Evolutionary conservation across 1,140 invertebrate species (phyloP).

Genomic region (Drosophila azteca): DNA sequence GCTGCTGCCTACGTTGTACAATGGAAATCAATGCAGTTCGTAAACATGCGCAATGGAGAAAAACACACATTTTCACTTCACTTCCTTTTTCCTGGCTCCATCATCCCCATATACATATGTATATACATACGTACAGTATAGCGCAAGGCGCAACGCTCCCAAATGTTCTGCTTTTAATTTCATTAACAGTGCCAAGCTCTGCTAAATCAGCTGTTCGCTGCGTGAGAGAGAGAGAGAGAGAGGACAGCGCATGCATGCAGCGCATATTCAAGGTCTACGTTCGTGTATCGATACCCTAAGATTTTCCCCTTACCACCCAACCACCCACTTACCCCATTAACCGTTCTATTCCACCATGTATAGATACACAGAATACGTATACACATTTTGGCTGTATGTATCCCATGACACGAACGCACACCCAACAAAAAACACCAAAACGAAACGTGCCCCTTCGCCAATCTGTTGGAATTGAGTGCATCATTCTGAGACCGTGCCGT

Average conservation of each 20-base stretch:
- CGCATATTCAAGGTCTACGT: slow-evolving; percentile 75
- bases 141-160: slow-evolving; percentile 8
- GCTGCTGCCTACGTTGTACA: neutral
- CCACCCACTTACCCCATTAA: neutral
- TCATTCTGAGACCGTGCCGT: too few species aligned
- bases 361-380: slow-evolving; percentile 20
- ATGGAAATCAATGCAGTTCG: slow-evolving; percentile 34
- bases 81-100: slow-evolving; percentile 14
- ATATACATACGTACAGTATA: too few species aligned
- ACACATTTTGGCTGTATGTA: slow-evolving; percentile 26
- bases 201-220: slow-evolving; percentile 56
- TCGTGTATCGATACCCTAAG: slow-evolving; percentile 65
- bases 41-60: slow-evolving; percentile 48
- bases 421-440: too few species aligned
- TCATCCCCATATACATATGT: neutral
- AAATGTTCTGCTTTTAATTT: too few species aligned
- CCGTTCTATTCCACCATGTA: neutral
- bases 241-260: slow-evolving; percentile 35
- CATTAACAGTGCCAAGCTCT: slow-evolving; percentile 16
- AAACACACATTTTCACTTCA: slow-evolving; percentile 2
- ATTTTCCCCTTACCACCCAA: slow-evolving; percentile 1
- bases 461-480: too few species aligned
- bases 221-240: slow-evolving; percentile 1
- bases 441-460: too few species aligned
- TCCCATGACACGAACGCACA: slow-evolving; percentile 24